Conservation (phyloP, 1,140 invertebrate genomes). For the Mamestra configurata region DNA sequence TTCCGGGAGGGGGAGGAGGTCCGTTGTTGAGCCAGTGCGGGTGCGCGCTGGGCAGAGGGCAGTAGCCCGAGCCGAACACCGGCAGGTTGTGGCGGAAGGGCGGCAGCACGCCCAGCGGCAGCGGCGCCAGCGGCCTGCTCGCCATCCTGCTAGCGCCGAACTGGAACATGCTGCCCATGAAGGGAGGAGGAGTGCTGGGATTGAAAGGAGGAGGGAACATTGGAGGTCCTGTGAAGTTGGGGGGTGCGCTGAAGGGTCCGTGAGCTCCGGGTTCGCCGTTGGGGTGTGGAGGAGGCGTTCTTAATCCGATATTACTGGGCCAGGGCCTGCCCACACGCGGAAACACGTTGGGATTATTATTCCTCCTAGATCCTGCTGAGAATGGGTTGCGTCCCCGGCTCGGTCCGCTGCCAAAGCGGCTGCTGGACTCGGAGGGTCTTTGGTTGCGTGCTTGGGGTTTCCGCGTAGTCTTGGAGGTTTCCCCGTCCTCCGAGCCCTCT, state of each 20-base stretch:
- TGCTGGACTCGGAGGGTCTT: constrained; percentile 76
- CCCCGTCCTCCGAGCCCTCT: constrained; percentile 64
- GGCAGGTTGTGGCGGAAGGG: constrained; percentile 69
- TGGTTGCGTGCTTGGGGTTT: constrained; percentile 72
- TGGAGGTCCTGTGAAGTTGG: constrained; percentile 52
- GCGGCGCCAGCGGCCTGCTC: constrained; percentile 50
- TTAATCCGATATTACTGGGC: constrained; percentile 60
- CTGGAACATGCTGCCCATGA: constrained; percentile 65
- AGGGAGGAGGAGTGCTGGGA: constrained; percentile 61
- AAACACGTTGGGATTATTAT: constrained; percentile 62
- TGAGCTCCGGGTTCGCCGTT: constrained; percentile 51
- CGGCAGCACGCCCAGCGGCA: constrained; percentile 58
- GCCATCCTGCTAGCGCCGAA: constrained; percentile 66
- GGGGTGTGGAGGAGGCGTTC: constrained; percentile 70
- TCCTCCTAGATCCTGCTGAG: constrained; percentile 64
- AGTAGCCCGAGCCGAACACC: constrained; percentile 73
- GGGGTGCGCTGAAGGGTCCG: constrained; percentile 60
- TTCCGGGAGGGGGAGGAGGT: constrained; percentile 79
- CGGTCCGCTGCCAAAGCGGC: constrained; percentile 76
- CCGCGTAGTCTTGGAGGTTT: constrained; percentile 70
- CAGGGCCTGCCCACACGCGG: constrained; percentile 63
- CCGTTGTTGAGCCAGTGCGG: constrained; percentile 72
- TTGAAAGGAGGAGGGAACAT: constrained; percentile 65
- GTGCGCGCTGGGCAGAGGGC: constrained; percentile 62
- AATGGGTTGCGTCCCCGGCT: constrained; percentile 73